Conservation (phyloP, 2,888 invertebrate genomes). For the Troilus luridus region DNA sequence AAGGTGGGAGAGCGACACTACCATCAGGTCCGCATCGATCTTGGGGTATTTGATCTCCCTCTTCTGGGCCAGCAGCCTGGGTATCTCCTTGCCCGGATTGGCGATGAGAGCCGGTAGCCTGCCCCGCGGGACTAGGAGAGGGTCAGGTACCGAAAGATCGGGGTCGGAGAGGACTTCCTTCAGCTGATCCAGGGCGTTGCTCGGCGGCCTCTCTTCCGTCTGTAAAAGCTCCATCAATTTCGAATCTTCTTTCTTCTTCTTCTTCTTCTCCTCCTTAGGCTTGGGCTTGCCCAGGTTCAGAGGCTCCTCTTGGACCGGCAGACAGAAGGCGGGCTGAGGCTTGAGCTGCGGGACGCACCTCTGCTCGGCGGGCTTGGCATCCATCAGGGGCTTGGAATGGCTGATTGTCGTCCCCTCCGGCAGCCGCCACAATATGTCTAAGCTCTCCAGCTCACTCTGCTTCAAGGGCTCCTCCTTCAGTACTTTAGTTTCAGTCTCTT, state of each 20-base stretch:
- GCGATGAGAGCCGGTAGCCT: slow-evolving; percentile 79
- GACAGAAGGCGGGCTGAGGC: slow-evolving; percentile 58
- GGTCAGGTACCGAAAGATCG: slow-evolving; percentile 84
- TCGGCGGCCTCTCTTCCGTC: slow-evolving; percentile 66
- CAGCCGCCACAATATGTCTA: slow-evolving; percentile 64
- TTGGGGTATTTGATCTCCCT: slow-evolving; percentile 83
- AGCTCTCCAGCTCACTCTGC: slow-evolving; percentile 61
- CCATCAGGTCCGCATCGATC: slow-evolving; percentile 83
- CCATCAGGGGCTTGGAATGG: slow-evolving; percentile 61
- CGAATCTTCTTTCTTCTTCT: slow-evolving; percentile 66
- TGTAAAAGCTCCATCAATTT: slow-evolving; percentile 71
- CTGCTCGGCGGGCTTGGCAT: slow-evolving; percentile 46
- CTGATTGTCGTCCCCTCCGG: slow-evolving; percentile 66
- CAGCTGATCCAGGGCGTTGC: slow-evolving; percentile 78
- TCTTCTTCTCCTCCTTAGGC: slow-evolving; percentile 51
- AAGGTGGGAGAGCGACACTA: slow-evolving; percentile 82
- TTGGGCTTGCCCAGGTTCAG: slow-evolving; percentile 76
- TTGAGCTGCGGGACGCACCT: slow-evolving; percentile 48
- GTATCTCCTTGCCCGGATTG: slow-evolving; percentile 83
- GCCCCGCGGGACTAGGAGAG: slow-evolving; percentile 84
- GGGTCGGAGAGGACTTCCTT: slow-evolving; percentile 78
- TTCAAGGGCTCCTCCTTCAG: slow-evolving; percentile 59
- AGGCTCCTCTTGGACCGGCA: slow-evolving; percentile 75
- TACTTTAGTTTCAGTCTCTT: slow-evolving; percentile 14
- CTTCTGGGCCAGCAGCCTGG: slow-evolving; percentile 75